Conservation (phyloP, 2,888 invertebrate genomes). For the Pandemis cinnamomeana region DNA sequence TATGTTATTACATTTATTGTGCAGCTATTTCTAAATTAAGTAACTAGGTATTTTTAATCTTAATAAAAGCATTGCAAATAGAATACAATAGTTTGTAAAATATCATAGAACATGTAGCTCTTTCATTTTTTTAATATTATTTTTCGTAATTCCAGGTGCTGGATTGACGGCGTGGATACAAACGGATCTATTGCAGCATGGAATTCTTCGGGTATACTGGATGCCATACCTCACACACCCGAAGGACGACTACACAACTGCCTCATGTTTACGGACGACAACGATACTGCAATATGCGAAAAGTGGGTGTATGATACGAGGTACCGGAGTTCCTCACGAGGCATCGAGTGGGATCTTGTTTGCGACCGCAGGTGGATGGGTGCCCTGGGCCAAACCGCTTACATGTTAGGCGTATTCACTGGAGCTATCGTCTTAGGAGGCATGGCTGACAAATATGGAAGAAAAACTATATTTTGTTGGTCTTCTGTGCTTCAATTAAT, state of each 20-base stretch:
- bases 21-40: too few species aligned
- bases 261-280: slow-evolving; percentile 74
- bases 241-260: slow-evolving; percentile 86
- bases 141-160: slow-evolving; percentile 80
- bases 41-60: too few species aligned
- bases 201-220: slow-evolving; percentile 82
- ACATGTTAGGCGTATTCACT: slow-evolving; percentile 94
- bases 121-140: neutral
- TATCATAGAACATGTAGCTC: too few species aligned
- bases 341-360: slow-evolving; percentile 93
- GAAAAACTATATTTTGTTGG: slow-evolving; percentile 92
- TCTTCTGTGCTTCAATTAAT: slow-evolving; percentile 90
- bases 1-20: neutral
- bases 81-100: too few species aligned
- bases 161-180: slow-evolving; percentile 85
- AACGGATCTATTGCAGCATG: slow-evolving; percentile 80
- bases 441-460: slow-evolving; percentile 92
- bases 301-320: slow-evolving; percentile 89
- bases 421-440: slow-evolving; percentile 93
- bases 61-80: too few species aligned
- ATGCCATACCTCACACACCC: slow-evolving; percentile 83
- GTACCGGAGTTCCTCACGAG: slow-evolving; percentile 89
- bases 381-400: slow-evolving; percentile 89
- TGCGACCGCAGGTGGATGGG: slow-evolving; percentile 93
- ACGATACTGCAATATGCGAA: slow-evolving; percentile 66